phyloP scores from a whole-genome alignment of 2,113 vertebrate genomes.

The Vulpes ferrilata region DNA sequence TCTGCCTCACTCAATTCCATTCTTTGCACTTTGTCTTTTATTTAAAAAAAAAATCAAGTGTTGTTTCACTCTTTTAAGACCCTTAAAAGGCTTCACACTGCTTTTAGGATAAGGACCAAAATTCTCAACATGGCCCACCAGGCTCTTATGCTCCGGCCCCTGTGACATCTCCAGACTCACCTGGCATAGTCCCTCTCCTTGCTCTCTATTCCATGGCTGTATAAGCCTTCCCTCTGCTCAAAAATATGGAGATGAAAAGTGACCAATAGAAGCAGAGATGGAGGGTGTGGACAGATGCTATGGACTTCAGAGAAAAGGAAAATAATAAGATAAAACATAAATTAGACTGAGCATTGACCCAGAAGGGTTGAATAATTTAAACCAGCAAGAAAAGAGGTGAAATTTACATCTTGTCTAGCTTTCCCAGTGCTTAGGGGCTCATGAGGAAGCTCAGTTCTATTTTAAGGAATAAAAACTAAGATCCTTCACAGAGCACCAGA shows the following conservation, averaged over 20 bases:
- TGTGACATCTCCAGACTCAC: not conserved
- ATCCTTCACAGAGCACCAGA: not conserved
- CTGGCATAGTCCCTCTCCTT: accelerated
- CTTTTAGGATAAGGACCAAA: not conserved
- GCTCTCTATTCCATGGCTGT: not conserved
- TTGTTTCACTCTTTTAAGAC: not conserved
- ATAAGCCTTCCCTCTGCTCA: not conserved
- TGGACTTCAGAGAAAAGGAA: not conserved
- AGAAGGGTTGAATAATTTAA: not conserved
- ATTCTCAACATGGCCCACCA: not conserved
- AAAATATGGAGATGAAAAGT: not conserved
- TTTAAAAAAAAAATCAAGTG: not conserved
- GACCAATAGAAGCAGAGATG: not conserved
- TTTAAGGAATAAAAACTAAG: not conserved
- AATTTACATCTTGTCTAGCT: not conserved
- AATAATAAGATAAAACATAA: not conserved
- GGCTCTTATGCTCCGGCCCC: not conserved
- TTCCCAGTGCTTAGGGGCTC: not conserved
- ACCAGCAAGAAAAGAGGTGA: not conserved
- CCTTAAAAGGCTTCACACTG: not conserved
- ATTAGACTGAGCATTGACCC: not conserved
- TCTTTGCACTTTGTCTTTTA: not conserved
- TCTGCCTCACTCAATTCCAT: not conserved
- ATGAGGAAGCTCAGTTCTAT: not conserved
- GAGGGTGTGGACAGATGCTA: not conserved